Evolutionary conservation across 23 tunicate genomes (phyloP), one percentile per base, ranked within the genome.

Genomic region (Diplosoma virens): DNA sequence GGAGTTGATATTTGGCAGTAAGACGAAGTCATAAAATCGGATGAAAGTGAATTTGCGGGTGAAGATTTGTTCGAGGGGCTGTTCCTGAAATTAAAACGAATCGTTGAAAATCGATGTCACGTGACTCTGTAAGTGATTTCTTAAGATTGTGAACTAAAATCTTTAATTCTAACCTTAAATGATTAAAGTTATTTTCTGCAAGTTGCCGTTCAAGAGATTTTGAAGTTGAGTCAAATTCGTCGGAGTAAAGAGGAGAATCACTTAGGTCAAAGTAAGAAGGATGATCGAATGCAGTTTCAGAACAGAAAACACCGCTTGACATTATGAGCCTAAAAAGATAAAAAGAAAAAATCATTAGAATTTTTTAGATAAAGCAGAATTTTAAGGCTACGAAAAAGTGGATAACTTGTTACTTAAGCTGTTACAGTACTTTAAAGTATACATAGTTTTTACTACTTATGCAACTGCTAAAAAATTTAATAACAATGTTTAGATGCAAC

Each of bases 1-100:
- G 32, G 81, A 0, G 71, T 9, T 7, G 86, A 24, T 5, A 61
- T 34, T 26, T 61, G 69, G 37, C 65, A 75, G 32, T 74, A 78
- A 35, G 87, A 74, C 32, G 87, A 82, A 61, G 87, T 82, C 87
- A 82, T 82, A 82, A 63, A 82, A 74, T 55, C 87, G 18, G 23
- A 9, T 27, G 87, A 72, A 5, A 48, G 37, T 22, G 28, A 16
- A 29, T n/a, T 30, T 17, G 78, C 2, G 2, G 78, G 22, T 22
- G 78, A 35, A 3, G 60, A 48, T 4, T 72, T 32, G 47, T 24
- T 72, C 35, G 18, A 5, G 69, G 35, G 30, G 30, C 14, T 4
- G 6, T 27, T 22, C 34, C 69, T 61, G 35, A 55, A 55, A 20
- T n/a, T n/a, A n/a, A n/a, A n/a, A n/a, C n/a, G n/a, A n/a, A n/a